These are phyloP conservation scores for Globia sparganii DNA, from an alignment of 2,888 invertebrate species.

Conservation along the genomic window DNA sequence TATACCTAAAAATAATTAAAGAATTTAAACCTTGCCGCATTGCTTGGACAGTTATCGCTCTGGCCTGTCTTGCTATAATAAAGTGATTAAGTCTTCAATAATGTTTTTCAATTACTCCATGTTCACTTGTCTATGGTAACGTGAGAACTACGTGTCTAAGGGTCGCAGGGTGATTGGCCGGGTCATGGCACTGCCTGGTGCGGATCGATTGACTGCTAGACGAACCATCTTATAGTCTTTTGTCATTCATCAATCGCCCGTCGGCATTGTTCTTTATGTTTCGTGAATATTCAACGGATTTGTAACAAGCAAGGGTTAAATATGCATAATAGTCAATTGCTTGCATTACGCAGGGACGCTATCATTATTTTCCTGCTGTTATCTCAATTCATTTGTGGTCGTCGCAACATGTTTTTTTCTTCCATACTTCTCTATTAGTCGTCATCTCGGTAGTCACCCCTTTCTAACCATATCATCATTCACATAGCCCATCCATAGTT, in stretches of 20 bases:
- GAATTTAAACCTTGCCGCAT: neutral
- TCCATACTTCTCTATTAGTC: neutral
- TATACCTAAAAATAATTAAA: neutral
- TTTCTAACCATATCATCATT: neutral
- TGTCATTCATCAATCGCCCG: conserved; percentile 77
- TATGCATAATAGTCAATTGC: conserved; percentile 1
- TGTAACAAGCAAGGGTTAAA: conserved; percentile 24
- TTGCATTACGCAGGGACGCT: neutral
- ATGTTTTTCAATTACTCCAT: conserved; percentile 29
- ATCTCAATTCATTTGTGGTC: neutral
- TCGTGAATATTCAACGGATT: conserved; percentile 56
- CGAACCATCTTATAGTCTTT: conserved; percentile 76
- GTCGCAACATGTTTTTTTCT: neutral
- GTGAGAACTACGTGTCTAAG: conserved; percentile 72
- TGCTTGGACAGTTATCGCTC: neutral
- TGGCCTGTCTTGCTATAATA: neutral
- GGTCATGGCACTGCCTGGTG: conserved; percentile 79
- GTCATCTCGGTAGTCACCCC: neutral
- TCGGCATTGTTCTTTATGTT: conserved; percentile 63
- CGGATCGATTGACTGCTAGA: conserved; percentile 83
- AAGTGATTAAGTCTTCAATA: conserved; percentile 18
- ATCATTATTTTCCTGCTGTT: neutral
- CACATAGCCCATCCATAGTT: neutral
- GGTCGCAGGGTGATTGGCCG: conserved; percentile 85
- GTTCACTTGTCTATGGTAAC: conserved; percentile 30